Evolutionary conservation across 2,888 invertebrate genomes (phyloP).

Genomic region (Drosophila eohydei): DNA sequence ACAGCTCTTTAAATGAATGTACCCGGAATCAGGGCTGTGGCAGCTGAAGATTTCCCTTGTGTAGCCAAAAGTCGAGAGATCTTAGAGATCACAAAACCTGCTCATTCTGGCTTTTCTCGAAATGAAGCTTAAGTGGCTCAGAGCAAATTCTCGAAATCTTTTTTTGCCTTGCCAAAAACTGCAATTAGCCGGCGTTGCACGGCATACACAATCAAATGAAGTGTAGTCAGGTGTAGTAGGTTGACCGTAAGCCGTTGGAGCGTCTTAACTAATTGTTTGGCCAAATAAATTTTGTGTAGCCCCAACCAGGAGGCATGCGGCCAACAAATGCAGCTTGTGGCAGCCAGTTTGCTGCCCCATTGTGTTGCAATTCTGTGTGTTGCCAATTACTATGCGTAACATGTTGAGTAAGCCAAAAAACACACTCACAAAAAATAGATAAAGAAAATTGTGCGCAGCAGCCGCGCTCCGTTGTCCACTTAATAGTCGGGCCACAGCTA

Average conservation of each 20-base stretch:
- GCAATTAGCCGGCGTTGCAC: neutral
- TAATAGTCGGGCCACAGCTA: conserved; percentile 55
- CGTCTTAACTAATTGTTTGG: conserved; percentile 5
- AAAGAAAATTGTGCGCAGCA: conserved; percentile 3
- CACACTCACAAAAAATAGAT: neutral
- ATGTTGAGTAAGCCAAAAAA: conserved; percentile 66
- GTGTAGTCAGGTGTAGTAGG: neutral
- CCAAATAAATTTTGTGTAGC: conserved; percentile 4
- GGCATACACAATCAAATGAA: neutral
- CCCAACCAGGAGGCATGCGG: neutral
- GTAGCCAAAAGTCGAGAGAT: neutral
- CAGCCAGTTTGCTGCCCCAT: conserved; percentile 35
- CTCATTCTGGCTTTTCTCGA: too few relatives aligned
- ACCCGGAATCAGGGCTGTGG: neutral
- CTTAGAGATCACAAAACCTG: too few relatives aligned
- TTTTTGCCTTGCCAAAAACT: neutral
- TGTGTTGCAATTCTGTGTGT: conserved; percentile 61
- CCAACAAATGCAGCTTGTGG: conserved; percentile 6
- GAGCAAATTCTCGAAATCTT: neutral
- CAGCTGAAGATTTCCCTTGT: neutral
- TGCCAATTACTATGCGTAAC: conserved; percentile 76
- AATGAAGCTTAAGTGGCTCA: too few relatives aligned
- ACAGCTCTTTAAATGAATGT: neutral
- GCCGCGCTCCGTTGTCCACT: conserved; percentile 46
- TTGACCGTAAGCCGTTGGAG: neutral